Base-by-base conservation (phyloP, 2,113 vertebrate genomes). In the Hystrix brachyura region DNA sequence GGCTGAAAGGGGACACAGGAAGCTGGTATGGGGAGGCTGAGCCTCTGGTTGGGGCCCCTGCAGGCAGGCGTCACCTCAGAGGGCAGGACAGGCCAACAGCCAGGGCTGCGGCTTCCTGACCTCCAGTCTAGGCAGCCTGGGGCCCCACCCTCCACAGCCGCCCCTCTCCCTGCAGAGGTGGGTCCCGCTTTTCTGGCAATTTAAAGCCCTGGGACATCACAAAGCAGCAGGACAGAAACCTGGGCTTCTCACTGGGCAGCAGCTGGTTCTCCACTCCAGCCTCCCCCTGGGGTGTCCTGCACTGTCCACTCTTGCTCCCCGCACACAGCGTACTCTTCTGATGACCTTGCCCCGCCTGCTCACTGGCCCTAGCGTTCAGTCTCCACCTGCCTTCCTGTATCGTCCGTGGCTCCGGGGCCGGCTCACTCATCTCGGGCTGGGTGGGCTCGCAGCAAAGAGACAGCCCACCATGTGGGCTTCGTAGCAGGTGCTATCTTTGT, bases 181-280 rank as follows among this genome's bases (percentile, higher is more conserved):
- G 19, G 7, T 93, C 97, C 97, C 87, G 94, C 96, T 87, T 78
- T 97, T 92, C 89, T 83, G 96, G 97, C 96, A 97, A 97, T 97
- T 98, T 94, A 96, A 97, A 97, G 96, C 95, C 90, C 96, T 91
- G 97, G 97, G 97, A 96, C 92, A 97, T 95, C 95, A 97, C 89
- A 97, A 97, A 94, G 96, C 96, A 96, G 98, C 97, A 97, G 80
- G 97, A 96, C 88, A 79, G 95, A 98, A 98, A 95, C 90, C 92
- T 53, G 88, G 6, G 9, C 11, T 0, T 4, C 34, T 13, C 0
- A 15, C 27, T 3, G 25, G 46, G 43, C 15, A 14, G 13, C 17
- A 29, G 15, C 4, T 7, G 19, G 29, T 38, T 51, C 48, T 64
- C 27, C 48, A n/a, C n/a, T 17, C 78, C 4, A 0, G 27, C 32